Evolutionary conservation across 2,888 invertebrate species (phyloP), one percentile per base, ranked within the genome.

Genomic region (Hipparchia sbordonii): DNA sequence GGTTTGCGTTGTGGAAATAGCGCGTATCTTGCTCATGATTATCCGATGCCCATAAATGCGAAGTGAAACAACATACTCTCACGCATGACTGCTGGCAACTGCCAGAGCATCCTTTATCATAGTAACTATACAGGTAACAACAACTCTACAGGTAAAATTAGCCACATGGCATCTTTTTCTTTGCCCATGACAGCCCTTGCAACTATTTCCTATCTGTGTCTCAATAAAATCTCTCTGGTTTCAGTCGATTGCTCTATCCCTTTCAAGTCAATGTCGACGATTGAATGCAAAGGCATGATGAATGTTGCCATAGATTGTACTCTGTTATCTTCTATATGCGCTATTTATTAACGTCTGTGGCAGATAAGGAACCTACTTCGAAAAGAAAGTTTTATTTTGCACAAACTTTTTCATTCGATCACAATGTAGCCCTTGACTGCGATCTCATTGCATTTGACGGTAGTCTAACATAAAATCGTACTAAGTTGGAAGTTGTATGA

Each of bases 251-350:
- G 81, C 80, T 82, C 81, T 79, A 84, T 85, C 84, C 82, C 79
- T 80, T 82, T 85, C 81, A 80, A 77, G 77, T 80, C 79, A 80
- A 81, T 80, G 81, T 80, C 77, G 78, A 82, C 80, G 80, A 84
- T 84, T 82, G 82, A 85, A 87, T 85, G 85, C 82, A 76, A 74
- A 82, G 75, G 71, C 80, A 80, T 84, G 87, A 89, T 87, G 82
- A 80, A 87, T 85, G 82, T 82, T 80, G 80, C 82, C 79, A 81
- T 84, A 81, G 70, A 79, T 83, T 82, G 79, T 75, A 82, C 74
- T 83, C 82, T 82, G 85, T 83, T 87, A 82, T 84, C 79, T 81
- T 81, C 77, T 78, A 76, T 78, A 77, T 77, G 76, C 72, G 76
- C 80, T 83, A 83, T 83, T 82, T 84, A 85, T 86, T 82, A 76